Percentiles rank a stretch among this genome's conserved stretches.
Evolutionary conservation across 2,113 vertebrate species (phyloP).

Genomic region (Sinocyclocheilus maitianheensis): DNA sequence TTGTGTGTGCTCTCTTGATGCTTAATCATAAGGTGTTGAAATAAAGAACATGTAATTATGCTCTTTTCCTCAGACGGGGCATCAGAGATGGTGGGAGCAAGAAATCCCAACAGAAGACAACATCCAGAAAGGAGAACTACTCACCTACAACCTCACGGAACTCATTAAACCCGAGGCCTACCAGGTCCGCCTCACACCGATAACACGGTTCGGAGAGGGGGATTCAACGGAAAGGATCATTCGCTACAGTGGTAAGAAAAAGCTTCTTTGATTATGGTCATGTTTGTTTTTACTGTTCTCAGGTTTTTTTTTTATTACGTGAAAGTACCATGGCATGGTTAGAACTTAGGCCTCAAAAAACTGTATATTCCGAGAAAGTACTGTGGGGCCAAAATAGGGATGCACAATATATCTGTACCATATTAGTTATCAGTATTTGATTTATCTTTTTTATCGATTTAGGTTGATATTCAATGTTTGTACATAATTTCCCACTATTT

Average conservation of each 20-base stretch:
- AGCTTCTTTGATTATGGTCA: neutral
- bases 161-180: constrained; percentile 87
- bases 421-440: too few relatives aligned
- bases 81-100: constrained; percentile 89
- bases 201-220: constrained; percentile 86
- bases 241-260: constrained; percentile 82
- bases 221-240: constrained; percentile 86
- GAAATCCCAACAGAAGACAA: constrained; percentile 84
- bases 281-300: neutral
- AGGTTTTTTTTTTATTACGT: neutral
- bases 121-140: constrained; percentile 84
- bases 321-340: neutral
- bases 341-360: too few relatives aligned
- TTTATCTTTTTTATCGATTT: too few relatives aligned
- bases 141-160: constrained; percentile 87
- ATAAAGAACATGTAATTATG: constrained; percentile 25
- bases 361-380: too few relatives aligned
- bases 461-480: too few relatives aligned
- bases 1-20: neutral
- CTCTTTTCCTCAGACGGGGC: constrained; percentile 75
- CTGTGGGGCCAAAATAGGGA: too few relatives aligned
- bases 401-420: too few relatives aligned
- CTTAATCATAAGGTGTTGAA: constrained; percentile 11
- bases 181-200: constrained; percentile 85
- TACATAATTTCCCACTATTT: too few relatives aligned